phyloP scores from a whole-genome alignment of 2,888 invertebrate genomes.

The Cheilosia scutellata region DNA sequence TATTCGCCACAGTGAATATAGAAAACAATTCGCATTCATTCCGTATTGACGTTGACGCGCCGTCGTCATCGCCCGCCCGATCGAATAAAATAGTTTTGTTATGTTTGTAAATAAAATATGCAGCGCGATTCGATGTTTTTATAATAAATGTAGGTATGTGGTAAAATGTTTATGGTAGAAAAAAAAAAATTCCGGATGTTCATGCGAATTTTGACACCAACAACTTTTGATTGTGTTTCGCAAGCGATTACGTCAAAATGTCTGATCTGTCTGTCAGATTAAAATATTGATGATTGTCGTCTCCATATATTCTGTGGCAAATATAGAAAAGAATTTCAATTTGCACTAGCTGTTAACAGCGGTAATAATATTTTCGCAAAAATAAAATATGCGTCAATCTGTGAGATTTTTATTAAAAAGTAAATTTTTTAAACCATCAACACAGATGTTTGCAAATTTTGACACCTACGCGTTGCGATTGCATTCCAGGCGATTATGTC shows the following conservation, averaged over 20 bases:
- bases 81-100: slow-evolving; percentile 28
- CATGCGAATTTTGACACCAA: slow-evolving; percentile 25
- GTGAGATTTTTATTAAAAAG: too few relatives aligned
- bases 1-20: slow-evolving; percentile 1
- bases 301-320: neutral
- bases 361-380: neutral
- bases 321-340: neutral
- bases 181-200: neutral
- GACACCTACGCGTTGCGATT: slow-evolving; percentile 16
- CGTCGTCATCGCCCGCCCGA: neutral
- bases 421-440: too few relatives aligned
- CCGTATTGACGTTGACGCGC: slow-evolving; percentile 5
- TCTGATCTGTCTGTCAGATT: slow-evolving; percentile 21
- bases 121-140: neutral
- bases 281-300: slow-evolving; percentile 14
- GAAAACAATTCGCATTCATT: slow-evolving; percentile 23
- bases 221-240: neutral
- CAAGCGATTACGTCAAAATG: slow-evolving; percentile 25
- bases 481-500: slow-evolving; percentile 10
- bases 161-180: too few relatives aligned
- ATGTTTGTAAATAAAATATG: slow-evolving; percentile 17
- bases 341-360: neutral
- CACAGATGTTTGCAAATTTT: too few relatives aligned
- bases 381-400: neutral
- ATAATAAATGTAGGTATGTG: neutral